A percentile compares a stretch with the other conserved stretches of the same genome.
Conservation (phyloP, 2,797 vertebrate species). For the Momotus momota region DNA sequence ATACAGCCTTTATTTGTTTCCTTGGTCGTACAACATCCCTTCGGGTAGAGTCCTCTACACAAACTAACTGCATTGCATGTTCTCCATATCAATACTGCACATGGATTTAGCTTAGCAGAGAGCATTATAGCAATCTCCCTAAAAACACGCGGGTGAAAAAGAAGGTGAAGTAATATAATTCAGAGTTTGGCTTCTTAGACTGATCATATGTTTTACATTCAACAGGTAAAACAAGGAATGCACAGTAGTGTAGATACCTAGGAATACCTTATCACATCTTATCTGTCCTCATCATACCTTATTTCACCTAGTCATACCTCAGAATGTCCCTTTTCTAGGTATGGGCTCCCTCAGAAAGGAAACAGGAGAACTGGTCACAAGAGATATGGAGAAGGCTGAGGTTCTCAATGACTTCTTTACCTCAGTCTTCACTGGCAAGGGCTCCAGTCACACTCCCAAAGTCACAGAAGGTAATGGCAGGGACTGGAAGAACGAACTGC, state of each 20-base stretch:
- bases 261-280: not conserved
- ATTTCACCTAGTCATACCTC: not conserved
- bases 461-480: too few relatives aligned
- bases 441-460: too few relatives aligned
- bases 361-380: too few relatives aligned
- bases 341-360: too few relatives aligned
- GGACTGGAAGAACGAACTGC: too few relatives aligned
- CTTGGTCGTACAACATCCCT: not conserved
- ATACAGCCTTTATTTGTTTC: not conserved
- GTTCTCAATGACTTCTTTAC: too few relatives aligned
- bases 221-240: not conserved
- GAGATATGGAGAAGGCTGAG: too few relatives aligned
- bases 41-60: not conserved
- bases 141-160: not conserved
- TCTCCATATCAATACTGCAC: not conserved
- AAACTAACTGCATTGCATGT: not conserved
- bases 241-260: fast-evolving
- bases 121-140: not conserved
- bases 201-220: not conserved
- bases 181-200: not conserved
- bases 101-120: not conserved
- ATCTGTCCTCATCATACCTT: not conserved
- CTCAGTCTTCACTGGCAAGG: too few relatives aligned
- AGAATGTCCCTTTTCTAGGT: not conserved
- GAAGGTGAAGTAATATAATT: not conserved